Conservation (phyloP, 2,888 invertebrate species). For the Linyphia triangularis region DNA sequence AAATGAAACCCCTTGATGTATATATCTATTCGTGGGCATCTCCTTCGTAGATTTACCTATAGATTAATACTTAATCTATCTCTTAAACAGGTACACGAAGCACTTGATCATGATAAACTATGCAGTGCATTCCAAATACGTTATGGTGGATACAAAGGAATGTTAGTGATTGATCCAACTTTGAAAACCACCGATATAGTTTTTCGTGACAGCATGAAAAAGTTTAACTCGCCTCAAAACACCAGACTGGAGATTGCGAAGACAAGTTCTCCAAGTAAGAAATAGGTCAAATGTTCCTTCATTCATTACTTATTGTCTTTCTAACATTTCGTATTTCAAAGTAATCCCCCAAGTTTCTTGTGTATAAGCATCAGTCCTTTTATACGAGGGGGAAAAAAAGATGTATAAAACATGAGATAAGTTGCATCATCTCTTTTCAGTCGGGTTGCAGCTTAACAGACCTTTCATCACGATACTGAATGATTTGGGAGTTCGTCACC, state of each 20-base stretch:
- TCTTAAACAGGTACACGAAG: slow-evolving; percentile 53
- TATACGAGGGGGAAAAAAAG: too few species aligned
- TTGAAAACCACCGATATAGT: slow-evolving; percentile 61
- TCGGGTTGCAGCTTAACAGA: slow-evolving; percentile 76
- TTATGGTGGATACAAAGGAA: slow-evolving; percentile 77
- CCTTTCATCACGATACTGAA: slow-evolving; percentile 76
- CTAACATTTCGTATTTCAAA: too few species aligned
- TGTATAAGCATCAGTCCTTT: too few species aligned
- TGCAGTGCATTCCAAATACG: slow-evolving; percentile 76
- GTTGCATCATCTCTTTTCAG: not conserved
- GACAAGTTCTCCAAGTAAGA: slow-evolving; percentile 76
- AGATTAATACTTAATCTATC: too few species aligned
- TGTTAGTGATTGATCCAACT: slow-evolving; percentile 76
- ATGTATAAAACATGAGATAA: too few species aligned
- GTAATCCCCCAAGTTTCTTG: too few species aligned
- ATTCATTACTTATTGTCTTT: not conserved
- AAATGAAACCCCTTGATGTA: too few species aligned
- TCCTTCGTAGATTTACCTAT: too few species aligned
- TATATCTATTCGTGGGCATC: too few species aligned
- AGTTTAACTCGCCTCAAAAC: slow-evolving; percentile 76
- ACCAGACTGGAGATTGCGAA: slow-evolving; percentile 77
- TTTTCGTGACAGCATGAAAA: slow-evolving; percentile 77
- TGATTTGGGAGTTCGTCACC: slow-evolving; percentile 75
- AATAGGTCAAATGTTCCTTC: not conserved
- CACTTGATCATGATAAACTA: slow-evolving; percentile 53